Conservation (phyloP, 2,888 invertebrate genomes). For the Ophion obscuratus region DNA sequence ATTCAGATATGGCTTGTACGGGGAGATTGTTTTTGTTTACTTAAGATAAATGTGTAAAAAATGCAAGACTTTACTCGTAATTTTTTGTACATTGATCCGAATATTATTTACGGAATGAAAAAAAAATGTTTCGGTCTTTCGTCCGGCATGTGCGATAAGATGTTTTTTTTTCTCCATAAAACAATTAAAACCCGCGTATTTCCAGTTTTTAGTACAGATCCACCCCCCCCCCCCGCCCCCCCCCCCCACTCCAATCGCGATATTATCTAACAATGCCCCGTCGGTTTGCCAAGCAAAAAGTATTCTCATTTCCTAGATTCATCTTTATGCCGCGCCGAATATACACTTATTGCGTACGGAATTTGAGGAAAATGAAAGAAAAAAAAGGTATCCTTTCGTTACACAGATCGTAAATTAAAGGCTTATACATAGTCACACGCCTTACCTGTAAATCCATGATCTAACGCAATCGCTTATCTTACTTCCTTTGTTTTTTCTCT, state of each 20-base stretch:
- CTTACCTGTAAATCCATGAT: constrained; percentile 81
- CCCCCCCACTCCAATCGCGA: not conserved
- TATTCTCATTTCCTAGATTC: constrained; percentile 14
- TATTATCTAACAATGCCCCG: constrained; percentile 2
- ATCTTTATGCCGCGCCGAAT: constrained; percentile 12
- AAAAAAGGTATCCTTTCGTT: constrained; percentile 51
- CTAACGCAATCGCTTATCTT: constrained; percentile 66
- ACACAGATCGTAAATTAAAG: constrained; percentile 61
- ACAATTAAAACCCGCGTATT: not conserved
- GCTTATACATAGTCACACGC: constrained; percentile 72
- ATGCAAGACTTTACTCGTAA: not conserved
- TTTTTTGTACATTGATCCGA: not conserved
- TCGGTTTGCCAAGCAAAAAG: not conserved
- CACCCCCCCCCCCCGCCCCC: too few species aligned
- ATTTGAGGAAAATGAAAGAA: constrained; percentile 32
- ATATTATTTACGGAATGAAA: not conserved
- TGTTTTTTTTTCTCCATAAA: not conserved
- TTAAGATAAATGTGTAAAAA: not conserved
- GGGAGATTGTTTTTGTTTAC: not conserved
- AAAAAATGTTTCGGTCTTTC: not conserved
- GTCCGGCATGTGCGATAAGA: not conserved
- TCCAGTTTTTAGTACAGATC: not conserved
- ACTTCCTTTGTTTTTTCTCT: not conserved
- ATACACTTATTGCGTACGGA: constrained; percentile 49
- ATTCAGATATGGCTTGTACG: not conserved